Conservation (phyloP, 2,113 vertebrate species). For the Mesembrinibis cayennensis region DNA sequence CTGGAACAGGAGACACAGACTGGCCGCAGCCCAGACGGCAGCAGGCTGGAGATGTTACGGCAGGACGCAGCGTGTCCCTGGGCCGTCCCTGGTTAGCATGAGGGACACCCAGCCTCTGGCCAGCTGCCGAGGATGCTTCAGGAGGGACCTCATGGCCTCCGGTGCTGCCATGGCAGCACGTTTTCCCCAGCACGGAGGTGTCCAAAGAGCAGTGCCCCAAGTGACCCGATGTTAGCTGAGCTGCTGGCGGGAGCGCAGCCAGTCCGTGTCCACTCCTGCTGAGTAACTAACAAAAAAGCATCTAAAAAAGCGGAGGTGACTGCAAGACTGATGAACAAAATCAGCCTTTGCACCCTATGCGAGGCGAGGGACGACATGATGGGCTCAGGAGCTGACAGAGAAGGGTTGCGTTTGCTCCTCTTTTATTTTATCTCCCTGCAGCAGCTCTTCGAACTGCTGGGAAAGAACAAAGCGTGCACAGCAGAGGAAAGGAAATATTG, state of each 20-base stretch:
- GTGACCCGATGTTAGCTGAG: neutral
- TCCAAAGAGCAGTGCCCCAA: neutral
- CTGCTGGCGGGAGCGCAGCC: too few relatives aligned
- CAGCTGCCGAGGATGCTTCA: neutral
- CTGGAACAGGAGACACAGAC: neutral
- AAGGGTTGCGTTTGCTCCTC: neutral
- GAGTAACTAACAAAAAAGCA: too few relatives aligned
- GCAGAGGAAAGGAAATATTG: neutral
- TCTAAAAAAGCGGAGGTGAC: fast-evolving
- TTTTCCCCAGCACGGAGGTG: too few relatives aligned
- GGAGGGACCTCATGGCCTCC: neutral
- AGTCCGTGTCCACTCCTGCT: neutral
- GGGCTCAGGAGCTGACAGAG: neutral
- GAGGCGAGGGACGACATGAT: fast-evolving
- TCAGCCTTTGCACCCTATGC: neutral
- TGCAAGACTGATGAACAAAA: too few relatives aligned
- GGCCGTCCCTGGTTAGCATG: neutral
- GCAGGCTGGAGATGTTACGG: neutral
- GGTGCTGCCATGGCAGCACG: neutral
- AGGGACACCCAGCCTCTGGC: neutral
- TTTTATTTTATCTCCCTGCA: neutral
- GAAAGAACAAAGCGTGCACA: neutral
- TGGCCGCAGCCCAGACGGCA: neutral
- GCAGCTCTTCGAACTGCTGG: neutral
- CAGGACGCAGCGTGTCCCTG: neutral